Percentiles rank a stretch among this genome's conserved stretches.
Conservation (phyloP, 2,888 invertebrate genomes). For the Mactromeris polynyma region DNA sequence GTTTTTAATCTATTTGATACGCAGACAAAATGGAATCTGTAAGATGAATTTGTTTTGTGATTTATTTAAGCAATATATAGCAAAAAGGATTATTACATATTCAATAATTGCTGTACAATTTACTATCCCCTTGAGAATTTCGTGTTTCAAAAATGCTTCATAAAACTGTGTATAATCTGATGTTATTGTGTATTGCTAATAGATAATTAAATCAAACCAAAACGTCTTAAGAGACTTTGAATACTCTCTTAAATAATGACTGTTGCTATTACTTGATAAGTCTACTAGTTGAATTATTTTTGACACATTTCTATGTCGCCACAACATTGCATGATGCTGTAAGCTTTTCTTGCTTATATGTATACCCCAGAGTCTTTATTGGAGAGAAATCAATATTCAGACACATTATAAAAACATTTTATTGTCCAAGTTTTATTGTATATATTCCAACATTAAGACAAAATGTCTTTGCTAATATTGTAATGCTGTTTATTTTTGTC, state of each 20-base stretch:
- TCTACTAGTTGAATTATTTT: neutral
- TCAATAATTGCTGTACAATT: too few relatives aligned
- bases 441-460: neutral
- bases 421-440: constrained; percentile 10
- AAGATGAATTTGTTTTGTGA: too few relatives aligned
- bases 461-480: constrained; percentile 13
- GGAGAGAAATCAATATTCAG: neutral
- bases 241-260: neutral
- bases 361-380: neutral
- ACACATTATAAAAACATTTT: constrained; percentile 6
- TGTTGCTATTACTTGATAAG: neutral
- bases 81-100: too few relatives aligned
- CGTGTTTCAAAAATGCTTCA: too few relatives aligned
- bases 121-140: too few relatives aligned
- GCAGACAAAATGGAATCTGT: too few relatives aligned
- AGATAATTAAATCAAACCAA: too few relatives aligned
- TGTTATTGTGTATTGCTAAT: too few relatives aligned
- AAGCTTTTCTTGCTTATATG: neutral
- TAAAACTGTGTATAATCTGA: too few relatives aligned
- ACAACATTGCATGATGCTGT: neutral
- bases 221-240: too few relatives aligned
- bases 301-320: neutral
- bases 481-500: neutral
- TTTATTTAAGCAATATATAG: too few relatives aligned
- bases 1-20: too few relatives aligned